Evolutionary conservation across 2,888 invertebrate genomes (phyloP), one percentile per base, ranked within the genome.

Genomic region (Thereva unica): DNA sequence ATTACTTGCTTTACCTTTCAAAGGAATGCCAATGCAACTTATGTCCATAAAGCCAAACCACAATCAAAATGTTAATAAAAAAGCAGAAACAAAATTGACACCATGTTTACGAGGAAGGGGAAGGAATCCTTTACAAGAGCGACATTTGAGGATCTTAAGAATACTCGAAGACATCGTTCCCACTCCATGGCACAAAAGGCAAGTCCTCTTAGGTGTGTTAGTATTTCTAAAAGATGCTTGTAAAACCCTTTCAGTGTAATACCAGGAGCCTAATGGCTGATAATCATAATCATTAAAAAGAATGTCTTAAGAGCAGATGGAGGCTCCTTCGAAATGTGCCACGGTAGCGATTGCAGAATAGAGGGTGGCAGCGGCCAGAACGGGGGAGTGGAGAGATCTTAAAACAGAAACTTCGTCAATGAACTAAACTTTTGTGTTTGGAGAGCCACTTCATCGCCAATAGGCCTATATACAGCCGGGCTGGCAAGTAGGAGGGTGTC

Each of bases 251-350:
- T 53, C 64, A 54, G 23, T 64, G 54, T 64, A 64, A 64, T 50
- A 41, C 47, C 34, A 64, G 44, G 42, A 64, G 53, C 63, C 67
- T 69, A 69, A 69, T 69, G 69, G 67, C 63, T 66, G 69, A 69
- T 69, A 65, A 69, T 69, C 65, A 69, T 67, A 67, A 69, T 67
- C 69, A 67, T 69, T 69, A 67, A 67, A 69, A 69, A 67, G 67
- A 67, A 65, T 67, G 67, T 59, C 55, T 64, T 59, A 44, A 47
- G 34, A 53, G 49, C 67, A 69, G 65, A 69, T 69, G 69, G 50
- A 50, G 50, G 37, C 40, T 34, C 45, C 40, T 38, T 53, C 67
- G 37, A 23, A 23, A 56, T 40, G 37, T 34, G 37, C 10, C 6
- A 12, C 1, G 40, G 61, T 50, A 49, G 38, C 61, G 50, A 23